A percentile compares a stretch with the other conserved stretches of the same genome.
These are phyloP conservation scores for Aricia artaxerxes DNA, from an alignment of 2,888 invertebrate species.

Conservation along the genomic window DNA sequence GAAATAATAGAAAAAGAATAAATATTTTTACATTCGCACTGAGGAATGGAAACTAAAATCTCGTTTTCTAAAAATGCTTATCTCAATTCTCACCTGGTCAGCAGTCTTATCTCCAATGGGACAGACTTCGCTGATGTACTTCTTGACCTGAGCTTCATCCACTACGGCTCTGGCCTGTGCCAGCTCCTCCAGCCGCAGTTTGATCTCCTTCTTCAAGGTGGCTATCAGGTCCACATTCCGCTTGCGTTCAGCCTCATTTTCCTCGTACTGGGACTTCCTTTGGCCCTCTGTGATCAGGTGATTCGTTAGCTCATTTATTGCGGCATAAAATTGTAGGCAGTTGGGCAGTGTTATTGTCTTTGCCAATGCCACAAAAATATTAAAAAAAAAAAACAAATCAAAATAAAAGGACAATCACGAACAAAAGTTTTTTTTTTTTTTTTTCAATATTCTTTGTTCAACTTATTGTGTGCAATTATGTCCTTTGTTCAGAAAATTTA, in stretches of 20 bases:
- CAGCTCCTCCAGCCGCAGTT: conserved; percentile 81
- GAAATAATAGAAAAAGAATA: no score
- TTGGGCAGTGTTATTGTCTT: no score
- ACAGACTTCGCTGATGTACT: conserved; percentile 69
- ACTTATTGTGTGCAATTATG: neutral
- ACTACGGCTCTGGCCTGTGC: conserved; percentile 76
- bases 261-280: conserved; percentile 90
- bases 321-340: no score
- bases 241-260: conserved; percentile 87
- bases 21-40: no score
- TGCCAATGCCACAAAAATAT: no score
- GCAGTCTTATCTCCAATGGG: conserved; percentile 67
- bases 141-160: conserved; percentile 69
- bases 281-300: conserved; percentile 84
- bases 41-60: no score
- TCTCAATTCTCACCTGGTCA: conserved; percentile 57
- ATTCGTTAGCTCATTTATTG: neutral
- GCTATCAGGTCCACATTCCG: conserved; percentile 86
- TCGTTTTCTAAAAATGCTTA: no score
- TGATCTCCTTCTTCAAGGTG: conserved; percentile 87
- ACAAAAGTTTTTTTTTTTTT: neutral
- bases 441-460: neutral
- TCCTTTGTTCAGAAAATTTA: no score
- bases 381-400: neutral
- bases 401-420: neutral